Evolutionary conservation across 2,888 invertebrate genomes (phyloP), one percentile per base, ranked within the genome.

Genomic region (Leucania comma): DNA sequence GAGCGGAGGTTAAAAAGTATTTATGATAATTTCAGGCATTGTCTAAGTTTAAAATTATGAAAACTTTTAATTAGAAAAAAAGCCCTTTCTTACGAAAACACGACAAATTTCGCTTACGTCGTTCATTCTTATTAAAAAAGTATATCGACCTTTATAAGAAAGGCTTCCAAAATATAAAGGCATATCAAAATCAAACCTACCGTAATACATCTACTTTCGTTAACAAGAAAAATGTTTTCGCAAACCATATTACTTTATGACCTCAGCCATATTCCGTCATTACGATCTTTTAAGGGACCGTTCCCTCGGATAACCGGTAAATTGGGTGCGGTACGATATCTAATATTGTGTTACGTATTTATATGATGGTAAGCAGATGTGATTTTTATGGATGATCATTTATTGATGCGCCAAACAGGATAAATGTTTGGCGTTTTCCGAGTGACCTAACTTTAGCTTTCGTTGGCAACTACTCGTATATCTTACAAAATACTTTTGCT

Each of bases 271-370:
- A 80, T 54, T 51, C 68, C 75, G 81, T 84, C 82, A 82, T 83
- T 83, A 83, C 69, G 79, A 75, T 82, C 75, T 86, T 87, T 88
- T 84, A 81, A 82, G 67, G 68, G 70, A 78, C 75, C 81, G 68
- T 70, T 67, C 68, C 66, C 66, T 68, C 58, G 73, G 73, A 79
- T 79, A 83, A 73, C 73, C 76, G 75, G 78, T 78, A 81, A 87
- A 87, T 87, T 87, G 86, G 84, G 82, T 81, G 75, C 68, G 76
- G 73, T 75, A 78, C 58, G 68, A 64, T 56, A 68, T 62, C 72
- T 63, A 61, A 80, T 84, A 78, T 69, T 70, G 26, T 71, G 78
- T 58, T 73, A 78, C 57, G 29, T 80, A 78, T 78, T 78, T 78
- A 70, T 76, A 57, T 1, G 76, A 65, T 58, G 76, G 66, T 57